Conservation (phyloP, 2,797 vertebrate genomes). For the Dendrocincla tyrannina region DNA sequence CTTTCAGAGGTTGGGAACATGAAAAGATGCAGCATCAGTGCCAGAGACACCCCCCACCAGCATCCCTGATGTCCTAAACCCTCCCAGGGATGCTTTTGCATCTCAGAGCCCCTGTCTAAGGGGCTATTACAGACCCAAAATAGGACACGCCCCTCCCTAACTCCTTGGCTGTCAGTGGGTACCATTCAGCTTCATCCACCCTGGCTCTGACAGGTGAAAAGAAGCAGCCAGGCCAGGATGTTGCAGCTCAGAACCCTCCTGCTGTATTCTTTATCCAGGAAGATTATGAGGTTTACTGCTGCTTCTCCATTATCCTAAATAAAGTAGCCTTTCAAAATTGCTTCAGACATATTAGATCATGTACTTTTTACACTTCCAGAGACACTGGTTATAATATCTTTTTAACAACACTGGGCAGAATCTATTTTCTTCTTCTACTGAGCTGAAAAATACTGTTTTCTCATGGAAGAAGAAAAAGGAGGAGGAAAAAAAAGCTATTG, state of each 20-base stretch:
- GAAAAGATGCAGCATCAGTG: not conserved
- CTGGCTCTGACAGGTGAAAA: not conserved
- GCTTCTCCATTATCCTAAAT: slow-evolving; percentile 70
- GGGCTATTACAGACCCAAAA: not conserved
- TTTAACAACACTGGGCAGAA: slow-evolving; percentile 66
- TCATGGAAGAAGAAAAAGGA: slow-evolving; percentile 43
- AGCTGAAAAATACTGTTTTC: slow-evolving; percentile 67
- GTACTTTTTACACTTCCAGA: slow-evolving; percentile 62
- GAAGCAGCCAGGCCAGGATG: not conserved
- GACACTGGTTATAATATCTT: slow-evolving; percentile 70
- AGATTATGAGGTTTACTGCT: slow-evolving; percentile 68
- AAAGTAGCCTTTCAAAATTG: slow-evolving; percentile 64
- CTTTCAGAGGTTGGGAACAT: not conserved
- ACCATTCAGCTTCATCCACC: not conserved
- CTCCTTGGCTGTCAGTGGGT: not conserved
- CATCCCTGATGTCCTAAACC: not conserved
- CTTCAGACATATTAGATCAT: slow-evolving; percentile 62
- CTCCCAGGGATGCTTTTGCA: not conserved
- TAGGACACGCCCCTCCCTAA: not conserved
- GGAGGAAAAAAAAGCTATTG: slow-evolving; percentile 42
- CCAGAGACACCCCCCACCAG: not conserved
- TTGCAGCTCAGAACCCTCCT: slow-evolving; percentile 8
- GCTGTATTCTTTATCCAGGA: not conserved
- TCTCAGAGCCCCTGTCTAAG: not conserved
- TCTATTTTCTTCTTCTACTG: slow-evolving; percentile 60